Conservation (phyloP, 2,113 vertebrate species). For the Aix galericulata region DNA sequence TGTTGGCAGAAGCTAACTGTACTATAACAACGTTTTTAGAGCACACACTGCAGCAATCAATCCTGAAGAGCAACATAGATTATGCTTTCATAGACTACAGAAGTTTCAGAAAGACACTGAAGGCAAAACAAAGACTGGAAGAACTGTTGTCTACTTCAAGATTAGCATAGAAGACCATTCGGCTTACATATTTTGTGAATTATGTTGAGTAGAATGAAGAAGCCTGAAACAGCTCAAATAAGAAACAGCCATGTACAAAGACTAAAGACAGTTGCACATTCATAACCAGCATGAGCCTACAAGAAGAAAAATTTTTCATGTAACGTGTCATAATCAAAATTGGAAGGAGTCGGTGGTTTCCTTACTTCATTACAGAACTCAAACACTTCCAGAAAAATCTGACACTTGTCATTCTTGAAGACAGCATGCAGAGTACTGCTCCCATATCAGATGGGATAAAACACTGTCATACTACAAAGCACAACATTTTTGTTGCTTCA, state of each 20-base stretch:
- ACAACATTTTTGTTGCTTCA: conserved; percentile 1
- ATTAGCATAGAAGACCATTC: not conserved
- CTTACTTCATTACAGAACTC: not conserved
- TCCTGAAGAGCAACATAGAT: not conserved
- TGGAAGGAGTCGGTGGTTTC: not conserved
- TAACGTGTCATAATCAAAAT: not conserved
- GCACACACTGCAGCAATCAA: not conserved
- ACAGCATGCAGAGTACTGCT: not conserved
- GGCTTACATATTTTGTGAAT: not conserved
- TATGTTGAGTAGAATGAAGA: not conserved
- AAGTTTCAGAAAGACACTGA: not conserved
- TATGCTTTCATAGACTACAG: not conserved
- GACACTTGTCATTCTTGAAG: not conserved
- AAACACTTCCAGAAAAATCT: conserved; percentile 6
- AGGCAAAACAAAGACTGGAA: not conserved
- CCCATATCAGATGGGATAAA: not conserved
- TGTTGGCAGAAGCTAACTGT: not conserved
- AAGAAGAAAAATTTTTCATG: not conserved
- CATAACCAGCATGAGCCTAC: not conserved
- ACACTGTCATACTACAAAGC: not conserved
- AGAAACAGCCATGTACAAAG: not conserved
- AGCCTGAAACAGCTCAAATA: not conserved
- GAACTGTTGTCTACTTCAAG: not conserved
- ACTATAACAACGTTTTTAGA: not conserved
- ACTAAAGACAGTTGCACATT: not conserved